Base-by-base conservation (phyloP, 2,888 invertebrate genomes). In the Drosophila tripunctata region DNA sequence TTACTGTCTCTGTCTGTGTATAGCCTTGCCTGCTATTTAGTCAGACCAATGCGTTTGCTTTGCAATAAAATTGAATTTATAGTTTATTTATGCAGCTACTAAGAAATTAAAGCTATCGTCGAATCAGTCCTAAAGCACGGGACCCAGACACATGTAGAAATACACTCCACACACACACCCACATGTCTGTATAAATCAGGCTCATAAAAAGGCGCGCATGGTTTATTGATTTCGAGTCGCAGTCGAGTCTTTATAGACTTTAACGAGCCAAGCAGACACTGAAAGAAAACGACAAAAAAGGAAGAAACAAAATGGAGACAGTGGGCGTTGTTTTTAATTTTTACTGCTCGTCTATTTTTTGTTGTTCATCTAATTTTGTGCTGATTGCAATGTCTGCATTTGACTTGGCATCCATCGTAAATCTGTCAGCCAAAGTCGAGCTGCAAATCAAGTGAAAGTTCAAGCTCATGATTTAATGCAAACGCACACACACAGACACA, bases 51-150 rank as follows among this genome's bases (percentile, higher is more conserved):
- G 66, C 60, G 43, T 48, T 60, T 51, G 35, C 30, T 33, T 30
- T 27, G 64, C 52, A 79, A 65, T 81, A 85, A 85, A 81, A 80
- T 83, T 65, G 68, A 81, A 81, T 83, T 87, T 87, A 81, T 84
- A 81, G 87, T 83, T 84, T 87, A 83, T 83, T 83, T 87, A 83
- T 83, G 82, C 87, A 76, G 82, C 85, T 84, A 84, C 87, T 84
- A 81, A 83, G 83, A 78, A 84, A 87, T 84, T 78, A 84, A 84
- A 81, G 87, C 60, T 56, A 24, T 47, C 38, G 35, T 35, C 19
- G 38, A 15, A n/a, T 31, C 31, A 47, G 8, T 30, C 17, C 12
- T 10, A 31, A 48, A 41, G 62, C 62, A 47, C 57, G 61, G 44
- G 62, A n/a, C 55, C 50, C 68, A 82, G 66, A 72, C 77, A 86